These are phyloP conservation scores for Dicrurus megarhynchus DNA, from an alignment of 2,113 vertebrate genomes.

Conservation along the genomic window DNA sequence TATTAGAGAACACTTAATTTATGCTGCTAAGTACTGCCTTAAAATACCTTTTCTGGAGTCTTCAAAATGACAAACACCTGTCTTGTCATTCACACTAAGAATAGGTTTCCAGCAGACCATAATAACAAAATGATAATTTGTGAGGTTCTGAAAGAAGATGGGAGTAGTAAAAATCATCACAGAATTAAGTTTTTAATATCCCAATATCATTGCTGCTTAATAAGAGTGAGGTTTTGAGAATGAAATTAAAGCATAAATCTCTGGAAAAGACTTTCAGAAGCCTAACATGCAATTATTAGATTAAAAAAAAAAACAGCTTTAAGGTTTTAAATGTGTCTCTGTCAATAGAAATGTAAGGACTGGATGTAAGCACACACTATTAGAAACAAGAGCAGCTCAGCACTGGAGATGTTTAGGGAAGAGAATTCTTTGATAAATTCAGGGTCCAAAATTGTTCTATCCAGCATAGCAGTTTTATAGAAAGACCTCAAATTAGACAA, in stretches of 20 bases:
- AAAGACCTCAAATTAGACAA: neutral
- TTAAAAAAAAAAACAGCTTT: neutral
- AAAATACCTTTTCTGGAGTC: conserved; percentile 23
- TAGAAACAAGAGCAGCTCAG: neutral
- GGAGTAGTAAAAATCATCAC: conserved; percentile 32
- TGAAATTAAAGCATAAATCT: conserved; percentile 10
- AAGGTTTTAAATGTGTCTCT: neutral
- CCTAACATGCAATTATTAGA: neutral
- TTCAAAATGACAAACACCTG: conserved; percentile 64
- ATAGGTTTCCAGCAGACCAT: conserved; percentile 19
- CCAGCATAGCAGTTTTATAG: neutral
- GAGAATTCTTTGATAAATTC: neutral
- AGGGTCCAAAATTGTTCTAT: neutral
- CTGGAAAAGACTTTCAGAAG: neutral
- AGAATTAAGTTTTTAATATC: conserved; percentile 46
- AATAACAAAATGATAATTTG: conserved; percentile 47
- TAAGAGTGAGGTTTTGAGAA: conserved; percentile 10
- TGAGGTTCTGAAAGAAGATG: conserved; percentile 36
- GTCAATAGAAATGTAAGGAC: neutral
- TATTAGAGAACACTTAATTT: conserved; percentile 17
- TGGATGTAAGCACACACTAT: neutral
- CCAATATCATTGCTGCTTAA: neutral
- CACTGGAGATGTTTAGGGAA: neutral
- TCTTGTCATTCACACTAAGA: conserved; percentile 26
- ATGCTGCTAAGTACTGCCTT: conserved; percentile 1